Base-by-base conservation (phyloP, 92 coral and sea anemone species). In the Umimayanthus chanpuru region DNA sequence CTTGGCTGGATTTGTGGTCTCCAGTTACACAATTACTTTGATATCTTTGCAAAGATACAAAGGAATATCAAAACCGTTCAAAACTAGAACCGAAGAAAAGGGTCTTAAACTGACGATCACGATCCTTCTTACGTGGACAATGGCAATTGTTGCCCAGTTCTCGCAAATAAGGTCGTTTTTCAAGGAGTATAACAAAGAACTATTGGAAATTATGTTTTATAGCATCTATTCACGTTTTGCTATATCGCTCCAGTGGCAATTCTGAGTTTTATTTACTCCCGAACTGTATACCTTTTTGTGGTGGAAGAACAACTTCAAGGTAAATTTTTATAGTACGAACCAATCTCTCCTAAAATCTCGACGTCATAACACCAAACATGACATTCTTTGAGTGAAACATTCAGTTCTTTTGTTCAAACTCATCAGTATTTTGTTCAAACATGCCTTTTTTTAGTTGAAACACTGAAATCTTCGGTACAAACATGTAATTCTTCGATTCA, bases 261-360 rank as follows among this genome's bases (percentile, higher is more conserved):
- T 64, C 61, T 88, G 58, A 71, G 82, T 41, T 79, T 70, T 39
- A 86, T 87, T 11, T 88, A 88, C 58, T 71, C 26, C 23, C 82
- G 84, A 36, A 65, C 84, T 47, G 87, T 88, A 15, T 73, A n/a
- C 12, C 70, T 81, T 81, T 73, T 81, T 88, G 38, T 88, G 91
- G 91, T 80, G 73, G 18, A 88, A 73, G 81, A 40, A 81, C 32
- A 61, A n/a, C n/a, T n/a, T 39, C 10, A 53, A 32, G 36, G 36
- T 32, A 0, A 32, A 32, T 32, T 32, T 0, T 64, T 55, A 53
- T 64, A 82, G 43, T 50, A 81, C 91, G 9, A 80, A 81, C 15
- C 74, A 81, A 88, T 85, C 87, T 6, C 65, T 88, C 40, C 66
- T 88, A 86, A 85, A 81, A 21, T 81, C 91, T n/a, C 66, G 91